These are phyloP conservation scores for Tenodera sinensis DNA, from an alignment of 2,888 invertebrate genomes.

Conservation along the genomic window DNA sequence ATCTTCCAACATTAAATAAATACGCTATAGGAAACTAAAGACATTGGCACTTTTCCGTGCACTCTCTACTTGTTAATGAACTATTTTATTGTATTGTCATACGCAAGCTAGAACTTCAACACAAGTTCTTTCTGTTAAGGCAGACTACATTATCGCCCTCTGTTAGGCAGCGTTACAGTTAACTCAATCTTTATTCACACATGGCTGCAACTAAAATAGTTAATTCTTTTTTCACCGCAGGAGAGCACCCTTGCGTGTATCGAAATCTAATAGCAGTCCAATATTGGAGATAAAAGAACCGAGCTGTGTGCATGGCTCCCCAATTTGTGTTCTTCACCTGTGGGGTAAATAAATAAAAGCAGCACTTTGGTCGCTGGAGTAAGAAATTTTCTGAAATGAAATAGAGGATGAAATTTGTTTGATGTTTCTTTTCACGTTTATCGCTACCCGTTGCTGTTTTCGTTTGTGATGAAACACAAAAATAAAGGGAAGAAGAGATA, in stretches of 20 bases:
- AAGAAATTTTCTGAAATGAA: background rate
- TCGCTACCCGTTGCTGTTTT: background rate
- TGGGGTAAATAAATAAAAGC: background rate
- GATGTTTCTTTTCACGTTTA: background rate
- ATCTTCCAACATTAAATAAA: too few species aligned
- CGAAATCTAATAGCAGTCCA: background rate
- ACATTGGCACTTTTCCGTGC: too few species aligned
- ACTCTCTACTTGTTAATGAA: too few species aligned
- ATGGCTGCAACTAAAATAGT: background rate
- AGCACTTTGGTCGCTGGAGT: background rate
- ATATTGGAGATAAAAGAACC: background rate
- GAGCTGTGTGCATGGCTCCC: background rate
- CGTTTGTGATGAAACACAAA: background rate
- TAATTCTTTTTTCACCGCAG: background rate
- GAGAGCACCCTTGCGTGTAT: background rate
- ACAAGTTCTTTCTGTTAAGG: too few species aligned
- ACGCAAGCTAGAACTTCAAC: too few species aligned
- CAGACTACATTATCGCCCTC: too few species aligned
- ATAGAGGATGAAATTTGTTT: background rate
- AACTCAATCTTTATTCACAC: background rate
- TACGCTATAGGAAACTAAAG: too few species aligned
- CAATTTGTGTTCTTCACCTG: background rate
- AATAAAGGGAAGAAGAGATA: background rate
- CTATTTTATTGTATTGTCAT: too few species aligned
- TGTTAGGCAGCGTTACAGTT: too few species aligned